Base-by-base conservation (phyloP, 2,113 vertebrate species). In the Arvicanthis niloticus region DNA sequence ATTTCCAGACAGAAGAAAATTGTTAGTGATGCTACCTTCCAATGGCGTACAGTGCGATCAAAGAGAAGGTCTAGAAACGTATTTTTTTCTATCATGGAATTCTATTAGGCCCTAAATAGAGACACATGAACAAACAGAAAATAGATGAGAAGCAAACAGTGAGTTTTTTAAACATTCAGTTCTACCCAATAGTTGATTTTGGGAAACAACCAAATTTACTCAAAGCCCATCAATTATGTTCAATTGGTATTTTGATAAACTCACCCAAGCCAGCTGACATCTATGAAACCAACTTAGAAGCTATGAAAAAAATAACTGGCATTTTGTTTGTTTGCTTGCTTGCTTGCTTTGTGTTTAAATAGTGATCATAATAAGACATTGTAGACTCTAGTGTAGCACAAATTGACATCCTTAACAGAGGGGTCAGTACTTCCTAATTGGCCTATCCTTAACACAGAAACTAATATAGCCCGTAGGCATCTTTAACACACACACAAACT, bases 31-130 rank as follows among this genome's bases (percentile, higher is more conserved):
- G 88, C 24, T 68, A 26, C 7, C 19, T 97, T 95, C 21, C 6
- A 56, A 19, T 53, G 51, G 5, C 4, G 53, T 4, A 9, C 1
- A 48, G 6, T 60, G 1, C 24, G 87, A 48, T 76, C 26, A 29
- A 12, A 94, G 91, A 40, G 45, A 75, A 68, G 37, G 3, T 78
- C 45, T 88, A 92, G 60, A 94, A 96, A 85, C 10, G 58, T 22
- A 70, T 90, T 62, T 62, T 29, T 95, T 82, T 94, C 37, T 91
- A 37, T 84, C 56, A 89, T 29, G 1, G 26, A 60, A 93, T 82
- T 87, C 40, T 65, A 17, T 45, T 87, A 91, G 2, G 12, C 93
- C 21, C 65, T 81, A 7, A 88, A 56, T 37, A 65, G 88, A 80
- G 60, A 78, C 62, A 90, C 15, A 70, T 15, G 45, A 77, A 42